A percentile compares a stretch with the other conserved stretches of the same genome.
These are phyloP conservation scores for Phlogophora meticulosa DNA, from an alignment of 2,888 invertebrate species.

Conservation along the genomic window DNA sequence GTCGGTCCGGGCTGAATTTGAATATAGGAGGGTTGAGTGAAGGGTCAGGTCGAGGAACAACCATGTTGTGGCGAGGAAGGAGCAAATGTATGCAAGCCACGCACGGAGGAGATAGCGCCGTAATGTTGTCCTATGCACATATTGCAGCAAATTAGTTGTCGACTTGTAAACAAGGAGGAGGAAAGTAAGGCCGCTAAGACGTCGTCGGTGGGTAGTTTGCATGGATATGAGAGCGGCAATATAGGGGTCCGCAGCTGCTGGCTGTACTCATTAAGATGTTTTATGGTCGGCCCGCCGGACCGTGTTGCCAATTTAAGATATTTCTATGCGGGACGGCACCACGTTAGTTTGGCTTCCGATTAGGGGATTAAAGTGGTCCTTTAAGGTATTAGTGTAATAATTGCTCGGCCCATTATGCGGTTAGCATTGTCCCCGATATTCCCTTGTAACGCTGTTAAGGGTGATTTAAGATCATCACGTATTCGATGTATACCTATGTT, in stretches of 20 bases:
- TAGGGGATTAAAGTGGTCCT: slow-evolving; percentile 90
- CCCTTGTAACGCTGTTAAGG: slow-evolving; percentile 69
- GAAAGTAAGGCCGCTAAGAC: slow-evolving; percentile 90
- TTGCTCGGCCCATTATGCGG: slow-evolving; percentile 87
- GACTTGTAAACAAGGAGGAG: slow-evolving; percentile 90
- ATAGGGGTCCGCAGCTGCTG: slow-evolving; percentile 90
- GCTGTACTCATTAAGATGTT: slow-evolving; percentile 92
- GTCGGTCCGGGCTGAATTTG: slow-evolving; percentile 89
- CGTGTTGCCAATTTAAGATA: slow-evolving; percentile 91
- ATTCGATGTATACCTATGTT: slow-evolving; percentile 47
- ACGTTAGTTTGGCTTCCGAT: slow-evolving; percentile 91
- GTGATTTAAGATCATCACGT: slow-evolving; percentile 69
- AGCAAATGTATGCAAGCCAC: slow-evolving; percentile 91
- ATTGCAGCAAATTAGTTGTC: slow-evolving; percentile 92
- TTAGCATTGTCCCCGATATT: slow-evolving; percentile 80
- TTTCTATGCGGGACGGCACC: slow-evolving; percentile 90
- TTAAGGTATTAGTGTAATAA: slow-evolving; percentile 90
- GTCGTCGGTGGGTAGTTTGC: slow-evolving; percentile 89
- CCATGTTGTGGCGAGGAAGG: slow-evolving; percentile 83
- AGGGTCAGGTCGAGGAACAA: slow-evolving; percentile 84
- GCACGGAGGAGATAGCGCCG: slow-evolving; percentile 89
- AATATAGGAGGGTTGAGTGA: slow-evolving; percentile 88
- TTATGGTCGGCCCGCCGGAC: slow-evolving; percentile 91
- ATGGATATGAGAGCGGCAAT: slow-evolving; percentile 91
- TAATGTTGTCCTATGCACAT: slow-evolving; percentile 91